Percentiles rank a stretch among this genome's conserved stretches.
Evolutionary conservation across 2,888 invertebrate genomes (phyloP).

Genomic region (Phortica magna): DNA sequence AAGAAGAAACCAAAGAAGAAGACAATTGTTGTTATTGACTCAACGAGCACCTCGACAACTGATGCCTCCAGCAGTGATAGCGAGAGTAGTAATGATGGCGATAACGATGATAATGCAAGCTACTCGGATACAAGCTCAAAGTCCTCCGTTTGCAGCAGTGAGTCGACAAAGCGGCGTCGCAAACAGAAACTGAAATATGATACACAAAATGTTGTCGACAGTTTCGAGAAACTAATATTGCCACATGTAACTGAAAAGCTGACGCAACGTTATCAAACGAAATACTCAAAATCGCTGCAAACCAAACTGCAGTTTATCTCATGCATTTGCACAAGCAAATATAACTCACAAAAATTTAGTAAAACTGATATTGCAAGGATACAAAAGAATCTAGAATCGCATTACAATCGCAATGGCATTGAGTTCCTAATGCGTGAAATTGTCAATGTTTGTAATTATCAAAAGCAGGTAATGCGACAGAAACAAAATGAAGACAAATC

Average conservation of each 20-base stretch:
- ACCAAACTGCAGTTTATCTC: slow-evolving; percentile 71
- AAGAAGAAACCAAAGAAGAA: slow-evolving; percentile 37
- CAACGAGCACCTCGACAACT: slow-evolving; percentile 47
- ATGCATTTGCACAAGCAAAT: slow-evolving; percentile 67
- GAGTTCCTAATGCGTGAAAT: slow-evolving; percentile 73
- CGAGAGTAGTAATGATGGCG: slow-evolving; percentile 31
- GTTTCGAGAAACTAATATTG: slow-evolving; percentile 73
- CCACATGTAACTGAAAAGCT: slow-evolving; percentile 64
- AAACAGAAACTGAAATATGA: slow-evolving; percentile 59
- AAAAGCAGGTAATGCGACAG: slow-evolving; percentile 48
- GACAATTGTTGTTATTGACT: slow-evolving; percentile 51
- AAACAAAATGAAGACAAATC: slow-evolving; percentile 4
- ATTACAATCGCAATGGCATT: slow-evolving; percentile 67
- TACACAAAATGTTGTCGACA: slow-evolving; percentile 69
- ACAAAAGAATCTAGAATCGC: slow-evolving; percentile 69
- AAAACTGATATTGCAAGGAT: slow-evolving; percentile 68
- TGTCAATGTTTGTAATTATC: slow-evolving; percentile 67
- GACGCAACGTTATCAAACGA: slow-evolving; percentile 63
- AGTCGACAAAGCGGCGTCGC: slow-evolving; percentile 53
- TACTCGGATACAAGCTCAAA: background rate
- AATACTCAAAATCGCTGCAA: slow-evolving; percentile 57
- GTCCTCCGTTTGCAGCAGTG: slow-evolving; percentile 52
- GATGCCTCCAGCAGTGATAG: slow-evolving; percentile 41
- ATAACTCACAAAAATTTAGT: slow-evolving; percentile 63
- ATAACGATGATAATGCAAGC: too few species aligned